Evolutionary conservation across 2,797 vertebrate species (phyloP), one percentile per base, ranked within the genome.

Genomic region (Macropodus opercularis): DNA sequence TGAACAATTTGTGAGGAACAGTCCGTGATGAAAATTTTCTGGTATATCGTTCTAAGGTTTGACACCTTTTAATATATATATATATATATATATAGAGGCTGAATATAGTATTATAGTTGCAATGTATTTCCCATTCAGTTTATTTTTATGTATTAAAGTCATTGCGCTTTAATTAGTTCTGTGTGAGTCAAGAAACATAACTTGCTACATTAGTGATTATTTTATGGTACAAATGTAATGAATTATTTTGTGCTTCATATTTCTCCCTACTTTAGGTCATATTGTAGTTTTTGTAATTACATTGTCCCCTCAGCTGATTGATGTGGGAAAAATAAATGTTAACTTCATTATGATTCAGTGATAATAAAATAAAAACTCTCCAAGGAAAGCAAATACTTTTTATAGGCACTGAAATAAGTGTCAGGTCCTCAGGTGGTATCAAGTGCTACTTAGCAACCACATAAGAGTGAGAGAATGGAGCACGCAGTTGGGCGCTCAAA

Each of bases 361-460:
- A 40, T 58, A 67, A 44, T 12, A 31, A 62, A 63, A 49, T 22
- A 47, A 59, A 34, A 62, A 15, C 17, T 35, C 17, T 35, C 42
- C 27, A 54, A 19, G 44, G 18, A 4, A 35, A 18, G 23, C 5
- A 29, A 35, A 31, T 19, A 32, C 42, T 61, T 72, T 75, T 63
- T 64, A 61, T 49, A 41, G 17, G n/a, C 49, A 10, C 23, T 49
- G 9, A 43, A 58, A 79, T 73, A 75, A 57, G 44, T 55, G 51
- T 31, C 36, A 24, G 22, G 46, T 43, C 46, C 55, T 74, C 35
- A 47, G 68, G 63, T 63, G 64, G 54, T 50, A 57, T 26, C 3
- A 32, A 32, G 50, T 52, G 61, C 74, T 83, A 57, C 79, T 74
- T 77, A 75, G 85, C 72, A 83, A 85, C 84, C 4, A n/a, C 42